Evolutionary conservation across 2,888 invertebrate species (phyloP).

Genomic region (Lasioglossum zephyrum): DNA sequence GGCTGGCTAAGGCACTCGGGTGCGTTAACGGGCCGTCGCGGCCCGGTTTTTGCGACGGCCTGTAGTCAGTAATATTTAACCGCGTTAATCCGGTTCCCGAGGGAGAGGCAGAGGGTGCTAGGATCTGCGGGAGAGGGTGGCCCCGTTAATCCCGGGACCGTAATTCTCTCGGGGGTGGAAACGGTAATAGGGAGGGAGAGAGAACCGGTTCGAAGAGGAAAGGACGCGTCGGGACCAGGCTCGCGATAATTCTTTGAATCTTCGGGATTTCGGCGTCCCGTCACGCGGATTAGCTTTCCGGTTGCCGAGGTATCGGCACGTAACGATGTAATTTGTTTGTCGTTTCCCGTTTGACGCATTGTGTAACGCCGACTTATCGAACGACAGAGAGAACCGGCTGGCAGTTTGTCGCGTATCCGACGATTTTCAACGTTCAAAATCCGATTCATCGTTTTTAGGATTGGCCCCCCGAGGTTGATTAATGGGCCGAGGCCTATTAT

Average conservation of each 20-base stretch:
- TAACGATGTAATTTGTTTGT: conserved; percentile 43
- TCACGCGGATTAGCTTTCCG: conserved; percentile 34
- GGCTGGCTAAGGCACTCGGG: conserved; percentile 44
- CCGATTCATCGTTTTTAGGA: conserved; percentile 51
- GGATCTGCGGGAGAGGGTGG: background rate
- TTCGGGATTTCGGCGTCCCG: conserved; percentile 7
- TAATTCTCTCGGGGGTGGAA: conserved; percentile 40
- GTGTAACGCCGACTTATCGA: conserved; percentile 14
- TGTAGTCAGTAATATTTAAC: conserved; percentile 57
- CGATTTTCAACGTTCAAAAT: conserved; percentile 47
- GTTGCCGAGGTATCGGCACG: conserved; percentile 21
- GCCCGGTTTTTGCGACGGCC: conserved; percentile 22
- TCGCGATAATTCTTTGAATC: conserved; percentile 30
- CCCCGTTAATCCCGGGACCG: conserved; percentile 42
- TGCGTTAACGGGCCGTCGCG: conserved; percentile 25
- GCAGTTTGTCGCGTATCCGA: background rate
- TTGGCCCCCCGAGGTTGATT: conserved; percentile 47
- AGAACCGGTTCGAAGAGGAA: conserved; percentile 5
- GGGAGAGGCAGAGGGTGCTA: background rate
- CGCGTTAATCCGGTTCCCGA: conserved; percentile 52
- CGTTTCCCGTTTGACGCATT: conserved; percentile 30
- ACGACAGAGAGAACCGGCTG: conserved; percentile 4
- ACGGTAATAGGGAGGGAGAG: background rate
- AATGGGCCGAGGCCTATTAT: conserved; percentile 64
- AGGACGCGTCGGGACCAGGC: background rate